These are phyloP conservation scores for Scopus umbretta DNA, from an alignment of 2,113 vertebrate species.

Conservation along the genomic window DNA sequence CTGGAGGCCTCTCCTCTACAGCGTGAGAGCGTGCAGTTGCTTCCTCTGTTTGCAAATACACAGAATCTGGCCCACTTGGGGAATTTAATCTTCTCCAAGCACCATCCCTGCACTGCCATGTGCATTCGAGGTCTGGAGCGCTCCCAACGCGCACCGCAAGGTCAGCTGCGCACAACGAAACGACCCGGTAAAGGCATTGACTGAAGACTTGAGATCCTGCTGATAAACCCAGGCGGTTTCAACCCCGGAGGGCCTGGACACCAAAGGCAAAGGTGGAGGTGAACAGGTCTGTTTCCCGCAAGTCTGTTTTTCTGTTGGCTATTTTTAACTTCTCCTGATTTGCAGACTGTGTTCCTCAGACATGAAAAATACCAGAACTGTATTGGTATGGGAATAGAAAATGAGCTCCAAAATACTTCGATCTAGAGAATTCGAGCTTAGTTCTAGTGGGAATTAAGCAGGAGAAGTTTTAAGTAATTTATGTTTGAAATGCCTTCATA, in stretches of 20 bases:
- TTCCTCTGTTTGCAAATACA: too few species aligned
- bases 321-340: not conserved
- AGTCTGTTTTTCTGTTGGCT: too few species aligned
- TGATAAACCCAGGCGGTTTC: not conserved
- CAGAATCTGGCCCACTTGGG: accelerated
- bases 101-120: accelerated
- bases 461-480: not conserved
- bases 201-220: not conserved
- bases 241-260: accelerated
- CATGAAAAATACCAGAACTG: not conserved
- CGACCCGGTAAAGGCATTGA: accelerated
- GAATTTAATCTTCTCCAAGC: not conserved
- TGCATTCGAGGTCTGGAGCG: not conserved
- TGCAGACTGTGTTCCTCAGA: not conserved
- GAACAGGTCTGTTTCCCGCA: not conserved
- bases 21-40: not conserved
- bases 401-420: not conserved
- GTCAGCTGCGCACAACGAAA: accelerated
- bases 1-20: not conserved
- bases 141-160: accelerated
- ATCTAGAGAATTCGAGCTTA: not conserved
- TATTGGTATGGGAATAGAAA: not conserved
- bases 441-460: not conserved
- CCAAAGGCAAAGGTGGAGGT: not conserved
- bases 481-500: not conserved